Percentiles rank a stretch among this genome's conserved stretches.
phyloP scores from a whole-genome alignment of 2,888 invertebrate species.

The Sisyra terminalis region DNA sequence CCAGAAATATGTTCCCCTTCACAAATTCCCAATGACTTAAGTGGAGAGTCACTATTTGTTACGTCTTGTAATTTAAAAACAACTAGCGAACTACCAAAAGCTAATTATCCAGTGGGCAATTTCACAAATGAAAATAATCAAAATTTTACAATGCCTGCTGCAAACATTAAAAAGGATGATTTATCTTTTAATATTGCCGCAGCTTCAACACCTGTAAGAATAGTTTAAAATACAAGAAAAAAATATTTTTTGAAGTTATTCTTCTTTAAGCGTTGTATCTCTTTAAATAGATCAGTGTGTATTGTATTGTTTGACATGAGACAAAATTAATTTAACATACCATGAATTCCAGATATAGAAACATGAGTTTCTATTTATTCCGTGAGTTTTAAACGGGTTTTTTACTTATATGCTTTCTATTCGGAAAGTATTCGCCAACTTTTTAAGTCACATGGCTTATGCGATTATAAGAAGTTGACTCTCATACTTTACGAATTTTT shows the following conservation, averaged over 20 bases:
- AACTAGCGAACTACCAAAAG: background rate
- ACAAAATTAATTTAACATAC: too few species aligned
- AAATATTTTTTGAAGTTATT: background rate
- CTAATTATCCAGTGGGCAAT: slow-evolving; percentile 1
- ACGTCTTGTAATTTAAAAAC: slow-evolving; percentile 1
- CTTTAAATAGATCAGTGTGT: too few species aligned
- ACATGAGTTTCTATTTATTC: too few species aligned
- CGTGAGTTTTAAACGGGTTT: too few species aligned
- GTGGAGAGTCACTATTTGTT: slow-evolving; percentile 16
- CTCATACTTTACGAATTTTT: too few species aligned
- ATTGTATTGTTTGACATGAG: too few species aligned
- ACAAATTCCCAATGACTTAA: slow-evolving; percentile 26
- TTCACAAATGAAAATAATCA: slow-evolving; percentile 4
- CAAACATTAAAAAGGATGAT: background rate
- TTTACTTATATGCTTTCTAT: too few species aligned
- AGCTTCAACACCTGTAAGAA: slow-evolving; percentile 3
- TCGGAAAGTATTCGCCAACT: too few species aligned
- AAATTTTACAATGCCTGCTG: background rate
- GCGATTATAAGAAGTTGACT: too few species aligned
- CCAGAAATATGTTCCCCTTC: slow-evolving; percentile 45
- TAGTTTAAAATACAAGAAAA: background rate
- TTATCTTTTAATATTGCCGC: background rate
- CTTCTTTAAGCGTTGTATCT: too few species aligned
- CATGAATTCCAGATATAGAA: too few species aligned
- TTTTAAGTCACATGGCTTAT: too few species aligned